A percentile compares a stretch with the other conserved stretches of the same genome.
phyloP scores from a whole-genome alignment of 2,888 invertebrate genomes.

The Amblyjoppa fuscipennis region DNA sequence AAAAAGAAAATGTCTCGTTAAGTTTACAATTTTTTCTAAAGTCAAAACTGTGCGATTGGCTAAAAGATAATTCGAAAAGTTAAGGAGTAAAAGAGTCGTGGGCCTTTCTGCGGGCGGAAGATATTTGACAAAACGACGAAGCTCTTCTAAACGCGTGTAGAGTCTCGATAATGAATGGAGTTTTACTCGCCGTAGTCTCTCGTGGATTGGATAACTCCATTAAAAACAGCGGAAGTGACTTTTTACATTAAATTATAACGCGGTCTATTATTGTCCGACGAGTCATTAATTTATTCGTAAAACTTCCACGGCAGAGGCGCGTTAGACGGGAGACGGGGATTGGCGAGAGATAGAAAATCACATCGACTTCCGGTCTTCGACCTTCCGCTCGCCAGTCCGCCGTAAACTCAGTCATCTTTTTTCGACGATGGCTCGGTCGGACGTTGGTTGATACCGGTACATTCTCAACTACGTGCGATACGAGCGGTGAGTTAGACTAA shows the following conservation, averaged over 20 bases:
- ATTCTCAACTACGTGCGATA: slow-evolving; percentile 16
- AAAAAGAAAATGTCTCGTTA: too few relatives aligned
- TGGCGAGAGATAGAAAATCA: slow-evolving; percentile 45
- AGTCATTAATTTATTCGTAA: slow-evolving; percentile 41
- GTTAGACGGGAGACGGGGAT: not conserved
- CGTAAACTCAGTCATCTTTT: slow-evolving; percentile 43
- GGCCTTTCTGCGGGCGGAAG: too few relatives aligned
- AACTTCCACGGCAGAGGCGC: not conserved
- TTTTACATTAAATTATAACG: slow-evolving; percentile 1
- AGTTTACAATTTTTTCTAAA: too few relatives aligned
- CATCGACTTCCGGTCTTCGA: slow-evolving; percentile 59
- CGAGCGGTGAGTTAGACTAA: slow-evolving; percentile 40
- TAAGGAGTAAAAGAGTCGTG: too few relatives aligned
- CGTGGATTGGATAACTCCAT: too few relatives aligned
- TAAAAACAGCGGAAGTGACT: too few relatives aligned
- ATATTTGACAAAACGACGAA: too few relatives aligned
- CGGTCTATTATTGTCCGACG: not conserved
- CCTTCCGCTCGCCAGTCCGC: slow-evolving; percentile 37
- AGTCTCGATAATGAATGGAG: too few relatives aligned
- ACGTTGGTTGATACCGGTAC: slow-evolving; percentile 15
- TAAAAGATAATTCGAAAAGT: too few relatives aligned
- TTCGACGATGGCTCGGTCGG: slow-evolving; percentile 43
- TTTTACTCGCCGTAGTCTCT: too few relatives aligned
- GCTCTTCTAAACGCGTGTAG: too few relatives aligned
- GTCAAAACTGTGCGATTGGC: too few relatives aligned